These are phyloP conservation scores for Yoshiicerus persimilis DNA, from an alignment of 1,140 invertebrate genomes.

Conservation along the genomic window DNA sequence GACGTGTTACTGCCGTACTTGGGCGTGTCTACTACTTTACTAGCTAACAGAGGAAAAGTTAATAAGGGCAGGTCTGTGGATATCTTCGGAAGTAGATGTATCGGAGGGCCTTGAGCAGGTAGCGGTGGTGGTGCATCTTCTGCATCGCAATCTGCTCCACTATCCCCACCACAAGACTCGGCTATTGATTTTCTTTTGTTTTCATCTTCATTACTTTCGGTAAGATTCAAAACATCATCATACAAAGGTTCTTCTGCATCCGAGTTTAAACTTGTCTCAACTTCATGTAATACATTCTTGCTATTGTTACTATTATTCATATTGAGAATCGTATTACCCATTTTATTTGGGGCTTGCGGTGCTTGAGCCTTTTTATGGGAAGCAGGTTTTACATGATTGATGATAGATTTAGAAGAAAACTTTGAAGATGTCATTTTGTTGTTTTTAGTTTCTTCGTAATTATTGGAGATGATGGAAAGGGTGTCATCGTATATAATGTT, in stretches of 20 bases:
- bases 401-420: neutral
- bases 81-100: conserved; percentile 24
- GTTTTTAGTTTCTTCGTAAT: conserved; percentile 21
- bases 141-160: conserved; percentile 13
- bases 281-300: neutral
- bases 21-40: conserved; percentile 1
- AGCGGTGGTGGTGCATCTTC: conserved; percentile 44
- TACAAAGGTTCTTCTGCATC: conserved; percentile 44
- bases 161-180: neutral
- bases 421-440: neutral
- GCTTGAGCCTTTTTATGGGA: neutral
- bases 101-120: conserved; percentile 47
- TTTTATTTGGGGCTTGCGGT: neutral
- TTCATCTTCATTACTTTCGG: neutral
- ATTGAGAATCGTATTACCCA: neutral
- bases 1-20: neutral
- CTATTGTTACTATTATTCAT: neutral
- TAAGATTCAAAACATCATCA: conserved; percentile 46
- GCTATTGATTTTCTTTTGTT: neutral
- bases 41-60: conserved; percentile 31
- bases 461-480: conserved; percentile 29
- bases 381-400: neutral
- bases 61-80: conserved; percentile 39
- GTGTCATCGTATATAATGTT: conserved; percentile 43
- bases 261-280: conserved; percentile 6